phyloP scores from a whole-genome alignment of 2,797 vertebrate genomes.

The Coccyzus lansbergi region DNA sequence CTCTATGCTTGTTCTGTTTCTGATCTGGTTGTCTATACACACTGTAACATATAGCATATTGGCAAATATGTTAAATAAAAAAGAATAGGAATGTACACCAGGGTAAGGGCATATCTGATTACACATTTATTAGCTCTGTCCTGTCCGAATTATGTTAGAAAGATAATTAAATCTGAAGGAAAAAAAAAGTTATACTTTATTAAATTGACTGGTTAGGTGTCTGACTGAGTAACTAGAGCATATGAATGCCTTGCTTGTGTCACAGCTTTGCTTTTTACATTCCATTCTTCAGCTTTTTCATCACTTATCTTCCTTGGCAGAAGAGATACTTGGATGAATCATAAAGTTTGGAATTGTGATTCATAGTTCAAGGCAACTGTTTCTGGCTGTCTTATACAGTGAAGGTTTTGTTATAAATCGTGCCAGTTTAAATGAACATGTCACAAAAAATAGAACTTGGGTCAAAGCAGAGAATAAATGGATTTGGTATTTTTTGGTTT shows the following conservation, averaged over 20 bases:
- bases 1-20: not conserved
- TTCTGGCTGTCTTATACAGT: constrained; percentile 31
- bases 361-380: constrained; percentile 35
- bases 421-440: constrained; percentile 9
- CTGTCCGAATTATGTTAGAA: not conserved
- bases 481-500: not conserved
- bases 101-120: not conserved
- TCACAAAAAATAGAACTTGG: not conserved
- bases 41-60: rapidly evolving
- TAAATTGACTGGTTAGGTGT: not conserved
- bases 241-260: not conserved
- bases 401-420: constrained; percentile 2
- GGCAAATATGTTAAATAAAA: not conserved
- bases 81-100: not conserved
- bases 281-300: constrained; percentile 10
- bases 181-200: not conserved
- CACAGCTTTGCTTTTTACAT: not conserved
- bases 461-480: not conserved
- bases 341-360: constrained; percentile 19
- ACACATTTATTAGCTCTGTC: not conserved
- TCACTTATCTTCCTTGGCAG: not conserved
- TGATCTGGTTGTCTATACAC: not conserved
- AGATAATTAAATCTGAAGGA: not conserved
- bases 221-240: not conserved
- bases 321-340: not conserved